These are phyloP conservation scores for Gorsachius magnificus DNA, from an alignment of 2,797 vertebrate species.

Conservation along the genomic window DNA sequence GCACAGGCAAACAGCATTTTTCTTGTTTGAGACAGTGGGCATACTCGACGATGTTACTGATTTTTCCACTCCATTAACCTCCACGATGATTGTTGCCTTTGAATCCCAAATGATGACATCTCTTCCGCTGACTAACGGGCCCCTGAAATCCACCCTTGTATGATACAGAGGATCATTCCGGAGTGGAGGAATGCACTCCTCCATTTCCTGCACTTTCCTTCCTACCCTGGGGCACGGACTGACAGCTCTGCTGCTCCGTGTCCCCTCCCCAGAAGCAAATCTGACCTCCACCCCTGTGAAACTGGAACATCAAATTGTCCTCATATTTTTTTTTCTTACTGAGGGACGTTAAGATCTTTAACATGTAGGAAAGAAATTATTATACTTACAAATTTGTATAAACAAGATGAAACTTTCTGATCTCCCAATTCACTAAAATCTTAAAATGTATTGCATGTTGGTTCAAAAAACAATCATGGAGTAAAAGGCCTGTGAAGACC, in stretches of 20 bases:
- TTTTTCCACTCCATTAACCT: conserved; percentile 34
- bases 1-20: not conserved
- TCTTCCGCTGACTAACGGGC: not conserved
- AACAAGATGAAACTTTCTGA: not conserved
- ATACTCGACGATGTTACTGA: not conserved
- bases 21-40: not conserved
- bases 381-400: not conserved
- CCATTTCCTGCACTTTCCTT: not conserved
- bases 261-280: not conserved
- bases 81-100: not conserved
- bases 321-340: not conserved
- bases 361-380: not conserved
- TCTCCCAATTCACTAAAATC: not conserved
- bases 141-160: not conserved
- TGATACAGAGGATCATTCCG: not conserved
- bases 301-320: not conserved
- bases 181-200: not conserved
- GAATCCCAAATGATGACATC: not conserved
- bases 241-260: not conserved
- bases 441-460: not conserved
- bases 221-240: not conserved
- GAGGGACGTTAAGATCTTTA: not conserved
- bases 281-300: not conserved
- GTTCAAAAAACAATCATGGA: not conserved
- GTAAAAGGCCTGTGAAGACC: not conserved